phyloP scores from a whole-genome alignment of 2,888 invertebrate genomes.

The Chaitophorus viminalis region DNA sequence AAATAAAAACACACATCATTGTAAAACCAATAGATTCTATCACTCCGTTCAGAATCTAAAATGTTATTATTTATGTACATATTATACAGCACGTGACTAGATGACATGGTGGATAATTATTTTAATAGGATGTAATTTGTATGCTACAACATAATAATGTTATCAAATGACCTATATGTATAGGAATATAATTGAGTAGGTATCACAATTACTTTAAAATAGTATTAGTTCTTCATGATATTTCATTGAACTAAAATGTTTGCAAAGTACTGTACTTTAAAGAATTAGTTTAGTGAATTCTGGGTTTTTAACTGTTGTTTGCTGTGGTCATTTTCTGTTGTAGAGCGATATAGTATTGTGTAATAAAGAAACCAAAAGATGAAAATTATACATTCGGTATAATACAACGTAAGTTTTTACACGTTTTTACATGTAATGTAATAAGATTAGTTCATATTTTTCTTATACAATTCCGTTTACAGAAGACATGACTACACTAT shows the following conservation, averaged over 20 bases:
- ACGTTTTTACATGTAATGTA: too few species aligned
- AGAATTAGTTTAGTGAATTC: neutral
- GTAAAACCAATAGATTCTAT: too few species aligned
- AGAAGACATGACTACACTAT: too few species aligned
- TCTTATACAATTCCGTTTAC: too few species aligned
- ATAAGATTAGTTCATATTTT: too few species aligned
- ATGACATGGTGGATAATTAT: neutral
- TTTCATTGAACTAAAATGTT: neutral
- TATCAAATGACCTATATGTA: neutral
- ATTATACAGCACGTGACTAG: neutral
- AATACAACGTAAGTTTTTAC: neutral
- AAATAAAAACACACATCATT: too few species aligned
- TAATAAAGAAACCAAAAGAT: neutral
- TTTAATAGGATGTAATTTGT: neutral
- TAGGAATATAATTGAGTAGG: neutral
- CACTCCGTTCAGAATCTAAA: neutral
- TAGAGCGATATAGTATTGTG: too few species aligned
- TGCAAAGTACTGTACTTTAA: neutral
- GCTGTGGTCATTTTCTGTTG: neutral
- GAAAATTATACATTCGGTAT: neutral
- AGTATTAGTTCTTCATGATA: neutral
- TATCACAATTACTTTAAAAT: neutral
- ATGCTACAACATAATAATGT: neutral
- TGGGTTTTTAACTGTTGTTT: neutral
- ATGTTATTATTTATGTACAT: neutral